Evolutionary conservation across 1,140 invertebrate genomes (phyloP), one percentile per base, ranked within the genome.

Genomic region (Micrasema longulum): DNA sequence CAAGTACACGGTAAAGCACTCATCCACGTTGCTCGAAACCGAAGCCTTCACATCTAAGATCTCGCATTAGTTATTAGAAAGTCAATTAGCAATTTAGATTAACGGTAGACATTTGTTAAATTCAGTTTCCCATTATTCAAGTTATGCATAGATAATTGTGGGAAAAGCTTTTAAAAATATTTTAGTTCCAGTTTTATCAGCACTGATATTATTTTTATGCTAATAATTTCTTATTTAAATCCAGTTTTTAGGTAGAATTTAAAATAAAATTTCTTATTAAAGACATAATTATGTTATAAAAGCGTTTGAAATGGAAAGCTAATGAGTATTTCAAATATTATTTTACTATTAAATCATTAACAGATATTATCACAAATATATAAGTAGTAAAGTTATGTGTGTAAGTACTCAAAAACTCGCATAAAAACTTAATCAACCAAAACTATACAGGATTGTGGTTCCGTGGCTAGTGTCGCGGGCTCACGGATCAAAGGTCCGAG

Each of bases 1-100:
- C 71, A 60, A 52, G 64, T 36, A 72, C 71, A 72, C 36, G 71
- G 43, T 48, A 62, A 62, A 55, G 71, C 71, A 72, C 71, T 72
- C 64, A 26, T 38, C 26, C 12, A 31, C 50, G 22, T n/a, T 9
- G 50, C 52, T 16, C 38, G 26, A 18, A 35, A 41, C 45, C 55
- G 35, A 38, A 26, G 65, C n/a, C 41, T 64, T 16, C 53, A 16
- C 14, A 18, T 23, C 36, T 14, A 23, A 62, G 18, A 22, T 16
- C 18, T 60, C 36, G 9, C 53, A 57, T 38, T 35, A 60, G 55
- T 60, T 60, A 60, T 60, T 60, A 16, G 16, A 41, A 31, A 60
- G 10, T 38, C 18, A 60, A 60, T 53, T 60, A 60, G 36, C 26
- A 26, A 38, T 41, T 41, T 16, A 18, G 35, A 60, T 41, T 41